Evolutionary conservation across 2,113 vertebrate genomes (phyloP), one percentile per base, ranked within the genome.

Genomic region (Nothocercus nigrocapillus): DNA sequence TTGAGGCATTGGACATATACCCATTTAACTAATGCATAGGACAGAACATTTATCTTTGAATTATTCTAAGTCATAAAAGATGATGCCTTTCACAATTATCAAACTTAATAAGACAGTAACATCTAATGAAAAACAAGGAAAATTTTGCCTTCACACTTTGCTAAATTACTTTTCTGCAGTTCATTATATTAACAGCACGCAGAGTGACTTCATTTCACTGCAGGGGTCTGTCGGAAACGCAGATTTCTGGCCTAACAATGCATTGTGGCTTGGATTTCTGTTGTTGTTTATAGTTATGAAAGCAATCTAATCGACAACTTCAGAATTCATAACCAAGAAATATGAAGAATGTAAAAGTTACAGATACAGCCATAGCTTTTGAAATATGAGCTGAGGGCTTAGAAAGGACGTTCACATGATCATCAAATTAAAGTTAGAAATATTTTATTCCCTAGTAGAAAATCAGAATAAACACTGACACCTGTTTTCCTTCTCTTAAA

Each of bases 241-340:
- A 87, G 22, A 62, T 1, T 89, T 45, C 70, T 72, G 38, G 32
- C 45, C 77, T 80, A 73, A 32, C 64, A 76, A 36, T 16, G 58
- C 34, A 47, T 66, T 69, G 72, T 69, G 75, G 32, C 76, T 93
- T 42, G 28, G 25, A 5, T 13, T 94, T 87, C 88, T 63, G 53
- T 70, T 51, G 75, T 93, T 93, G 72, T 88, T 82, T 84, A 85
- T 88, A 88, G 58, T 82, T 82, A 82, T 20, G 51, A 85, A 94
- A 88, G 91, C 53, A 94, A 93, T 49, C 63, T n/a, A 59, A 67
- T 80, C 77, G 72, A 87, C 59, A 80, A 82, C 28, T 40, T 56
- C 85, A 93, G 63, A 87, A 92, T 85, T 90, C 53, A 73, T 8
- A 49, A 73, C 47, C 21, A 62, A 79, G 58, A 68, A 79, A 61